phyloP scores from a whole-genome alignment of 2,888 invertebrate genomes.

The Pollenia angustigena region DNA sequence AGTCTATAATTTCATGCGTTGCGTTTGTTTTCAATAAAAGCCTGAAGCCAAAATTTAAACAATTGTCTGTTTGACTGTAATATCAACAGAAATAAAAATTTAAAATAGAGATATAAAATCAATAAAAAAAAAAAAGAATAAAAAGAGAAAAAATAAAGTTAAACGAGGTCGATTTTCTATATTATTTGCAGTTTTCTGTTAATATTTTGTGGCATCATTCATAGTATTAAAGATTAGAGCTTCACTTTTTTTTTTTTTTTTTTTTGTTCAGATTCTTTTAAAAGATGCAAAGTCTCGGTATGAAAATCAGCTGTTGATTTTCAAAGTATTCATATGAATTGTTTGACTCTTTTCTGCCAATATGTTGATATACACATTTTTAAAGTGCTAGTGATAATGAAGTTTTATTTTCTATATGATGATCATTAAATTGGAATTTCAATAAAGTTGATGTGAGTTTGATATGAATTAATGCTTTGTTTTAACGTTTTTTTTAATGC shows the following conservation, averaged over 20 bases:
- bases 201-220: constrained; percentile 68
- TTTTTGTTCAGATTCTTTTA: background rate
- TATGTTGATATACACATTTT: background rate
- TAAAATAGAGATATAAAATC: constrained; percentile 39
- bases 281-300: constrained; percentile 17
- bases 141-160: background rate
- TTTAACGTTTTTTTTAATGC: constrained; percentile 64
- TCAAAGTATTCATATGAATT: constrained; percentile 12
- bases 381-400: constrained; percentile 8
- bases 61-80: constrained; percentile 42
- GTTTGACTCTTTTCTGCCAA: background rate
- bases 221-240: constrained; percentile 6
- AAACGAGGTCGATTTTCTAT: constrained; percentile 62
- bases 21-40: constrained; percentile 63
- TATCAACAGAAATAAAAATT: constrained; percentile 9
- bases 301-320: constrained; percentile 38
- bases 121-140: constrained; percentile 21
- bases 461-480: background rate
- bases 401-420: background rate
- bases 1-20: constrained; percentile 46
- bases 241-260: background rate
- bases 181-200: constrained; percentile 62
- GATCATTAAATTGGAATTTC: constrained; percentile 13
- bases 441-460: constrained; percentile 59
- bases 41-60: constrained; percentile 47